A percentile compares a stretch with the other conserved stretches of the same genome.
phyloP scores from a whole-genome alignment of 2,888 invertebrate genomes.

The Hecatera dysodea region DNA sequence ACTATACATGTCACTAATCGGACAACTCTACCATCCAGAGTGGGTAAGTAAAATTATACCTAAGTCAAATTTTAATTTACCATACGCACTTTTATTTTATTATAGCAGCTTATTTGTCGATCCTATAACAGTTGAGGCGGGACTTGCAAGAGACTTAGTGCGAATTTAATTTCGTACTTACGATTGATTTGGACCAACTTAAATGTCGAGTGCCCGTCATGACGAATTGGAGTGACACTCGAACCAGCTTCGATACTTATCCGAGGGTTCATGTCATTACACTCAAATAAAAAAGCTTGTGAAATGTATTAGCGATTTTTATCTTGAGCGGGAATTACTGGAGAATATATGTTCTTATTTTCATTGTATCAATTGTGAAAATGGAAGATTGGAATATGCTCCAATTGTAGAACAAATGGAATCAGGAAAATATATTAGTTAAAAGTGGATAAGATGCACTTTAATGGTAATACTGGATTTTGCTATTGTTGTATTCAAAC shows the following conservation, averaged over 20 bases:
- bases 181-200: constrained; percentile 62
- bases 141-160: constrained; percentile 35
- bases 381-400: not conserved
- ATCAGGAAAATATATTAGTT: constrained; percentile 1
- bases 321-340: not conserved
- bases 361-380: not conserved
- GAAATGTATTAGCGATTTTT: constrained; percentile 11
- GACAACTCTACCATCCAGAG: not conserved
- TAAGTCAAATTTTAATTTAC: not conserved
- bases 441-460: not conserved
- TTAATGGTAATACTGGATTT: not conserved
- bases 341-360: constrained; percentile 3
- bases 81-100: not conserved
- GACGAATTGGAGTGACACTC: constrained; percentile 59
- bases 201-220: constrained; percentile 53
- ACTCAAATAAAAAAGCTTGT: constrained; percentile 43
- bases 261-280: constrained; percentile 41
- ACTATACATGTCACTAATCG: too few species aligned
- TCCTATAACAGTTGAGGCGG: constrained; percentile 22
- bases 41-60: not conserved
- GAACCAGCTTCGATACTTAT: constrained; percentile 50
- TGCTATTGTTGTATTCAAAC: not conserved
- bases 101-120: not conserved
- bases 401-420: constrained; percentile 4
- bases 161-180: constrained; percentile 60